Evolutionary conservation across 2,888 invertebrate species (phyloP).

Genomic region (Linnaemya vulpina): DNA sequence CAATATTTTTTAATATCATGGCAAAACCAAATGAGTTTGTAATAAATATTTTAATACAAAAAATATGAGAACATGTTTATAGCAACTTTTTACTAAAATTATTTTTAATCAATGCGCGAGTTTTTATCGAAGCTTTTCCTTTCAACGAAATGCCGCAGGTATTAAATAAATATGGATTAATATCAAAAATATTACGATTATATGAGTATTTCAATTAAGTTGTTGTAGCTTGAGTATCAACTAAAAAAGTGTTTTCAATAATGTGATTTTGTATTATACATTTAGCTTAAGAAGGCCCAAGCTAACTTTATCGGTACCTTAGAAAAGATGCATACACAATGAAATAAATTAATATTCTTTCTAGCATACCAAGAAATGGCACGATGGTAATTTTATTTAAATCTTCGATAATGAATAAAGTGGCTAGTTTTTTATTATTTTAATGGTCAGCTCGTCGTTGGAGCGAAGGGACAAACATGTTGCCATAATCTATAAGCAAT

Average conservation of each 20-base stretch:
- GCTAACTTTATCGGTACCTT: background rate
- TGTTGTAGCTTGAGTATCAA: slow-evolving; percentile 30
- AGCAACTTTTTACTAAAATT: slow-evolving; percentile 59
- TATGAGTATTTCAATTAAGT: slow-evolving; percentile 59
- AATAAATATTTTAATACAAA: slow-evolving; percentile 56
- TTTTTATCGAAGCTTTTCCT: slow-evolving; percentile 57
- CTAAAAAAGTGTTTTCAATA: slow-evolving; percentile 36
- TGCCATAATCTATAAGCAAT: background rate
- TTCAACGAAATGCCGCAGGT: slow-evolving; percentile 55
- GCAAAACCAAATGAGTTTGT: slow-evolving; percentile 48
- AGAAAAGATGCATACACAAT: background rate
- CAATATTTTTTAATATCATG: slow-evolving; percentile 37
- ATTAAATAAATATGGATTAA: slow-evolving; percentile 65
- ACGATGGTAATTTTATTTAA: background rate
- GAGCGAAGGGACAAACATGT: background rate
- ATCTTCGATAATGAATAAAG: background rate
- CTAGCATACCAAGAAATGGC: background rate
- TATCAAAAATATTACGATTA: slow-evolving; percentile 26
- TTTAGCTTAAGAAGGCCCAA: background rate
- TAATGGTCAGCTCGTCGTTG: background rate
- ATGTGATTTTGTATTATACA: slow-evolving; percentile 26
- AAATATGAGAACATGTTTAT: slow-evolving; percentile 48
- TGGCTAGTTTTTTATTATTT: background rate
- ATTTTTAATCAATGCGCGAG: slow-evolving; percentile 63
- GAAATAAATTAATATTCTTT: background rate